Conservation (phyloP, 2,888 invertebrate species). For the Aspidiotus destructor region DNA sequence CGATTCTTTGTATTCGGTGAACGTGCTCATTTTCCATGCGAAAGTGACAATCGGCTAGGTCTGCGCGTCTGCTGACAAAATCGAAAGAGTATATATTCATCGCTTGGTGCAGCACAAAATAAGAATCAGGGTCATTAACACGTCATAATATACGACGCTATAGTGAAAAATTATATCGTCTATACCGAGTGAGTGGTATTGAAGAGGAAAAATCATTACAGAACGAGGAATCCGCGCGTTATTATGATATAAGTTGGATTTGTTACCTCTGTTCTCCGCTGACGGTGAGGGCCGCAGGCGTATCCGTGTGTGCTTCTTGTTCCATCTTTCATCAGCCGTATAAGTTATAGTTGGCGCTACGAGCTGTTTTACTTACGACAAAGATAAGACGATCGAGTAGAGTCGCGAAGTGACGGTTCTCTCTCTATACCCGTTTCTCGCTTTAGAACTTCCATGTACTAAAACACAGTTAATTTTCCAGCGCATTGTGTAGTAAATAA, state of each 20-base stretch:
- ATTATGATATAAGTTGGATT: slow-evolving; percentile 18
- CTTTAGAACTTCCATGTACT: slow-evolving; percentile 15
- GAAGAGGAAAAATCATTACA: slow-evolving; percentile 25
- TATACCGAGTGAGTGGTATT: slow-evolving; percentile 6
- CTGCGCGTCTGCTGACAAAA: background rate
- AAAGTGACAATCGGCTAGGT: too few species aligned
- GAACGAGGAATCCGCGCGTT: slow-evolving; percentile 24
- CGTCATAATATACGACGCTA: slow-evolving; percentile 9
- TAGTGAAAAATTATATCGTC: slow-evolving; percentile 5
- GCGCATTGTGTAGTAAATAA: slow-evolving; percentile 21
- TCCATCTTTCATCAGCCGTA: background rate
- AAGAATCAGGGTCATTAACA: slow-evolving; percentile 30
- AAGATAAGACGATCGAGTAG: background rate
- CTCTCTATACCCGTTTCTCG: too few species aligned
- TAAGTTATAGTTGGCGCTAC: slow-evolving; percentile 13
- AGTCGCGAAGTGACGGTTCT: background rate
- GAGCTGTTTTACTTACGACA: background rate
- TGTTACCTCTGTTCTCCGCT: slow-evolving; percentile 12
- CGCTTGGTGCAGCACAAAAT: background rate
- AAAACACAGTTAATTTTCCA: slow-evolving; percentile 23
- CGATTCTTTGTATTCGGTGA: too few species aligned
- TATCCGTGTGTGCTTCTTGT: slow-evolving; percentile 16
- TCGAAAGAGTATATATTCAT: background rate
- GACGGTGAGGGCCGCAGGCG: slow-evolving; percentile 7
- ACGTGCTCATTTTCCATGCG: too few species aligned